These are phyloP conservation scores for Lycorma delicatula DNA, from an alignment of 1,140 invertebrate genomes.

Conservation along the genomic window DNA sequence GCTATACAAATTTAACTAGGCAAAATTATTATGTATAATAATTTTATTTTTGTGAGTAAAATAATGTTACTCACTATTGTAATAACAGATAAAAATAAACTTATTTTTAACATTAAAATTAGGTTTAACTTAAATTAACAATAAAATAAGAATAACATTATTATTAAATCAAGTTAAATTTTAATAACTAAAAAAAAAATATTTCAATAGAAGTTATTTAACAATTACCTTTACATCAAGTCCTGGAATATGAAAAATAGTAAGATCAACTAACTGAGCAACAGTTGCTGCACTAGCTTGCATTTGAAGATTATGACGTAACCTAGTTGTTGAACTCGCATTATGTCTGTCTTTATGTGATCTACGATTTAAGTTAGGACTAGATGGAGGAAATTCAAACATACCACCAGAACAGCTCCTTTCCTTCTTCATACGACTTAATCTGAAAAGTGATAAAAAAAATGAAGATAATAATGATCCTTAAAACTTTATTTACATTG, in stretches of 20 bases:
- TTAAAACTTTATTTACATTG: too few species aligned
- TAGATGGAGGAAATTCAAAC: conserved; percentile 50
- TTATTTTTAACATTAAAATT: too few species aligned
- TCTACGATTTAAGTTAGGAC: conserved; percentile 43
- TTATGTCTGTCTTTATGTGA: conserved; percentile 41
- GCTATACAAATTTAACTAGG: too few species aligned
- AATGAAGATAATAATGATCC: too few species aligned
- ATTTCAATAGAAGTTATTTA: not conserved
- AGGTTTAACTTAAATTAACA: not conserved
- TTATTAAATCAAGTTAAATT: conserved; percentile 5
- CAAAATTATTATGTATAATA: too few species aligned
- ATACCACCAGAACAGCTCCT: conserved; percentile 59
- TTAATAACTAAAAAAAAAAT: not conserved
- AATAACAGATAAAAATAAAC: too few species aligned
- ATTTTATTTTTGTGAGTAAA: too few species aligned
- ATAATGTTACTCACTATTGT: too few species aligned
- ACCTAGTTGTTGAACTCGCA: conserved; percentile 39
- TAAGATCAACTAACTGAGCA: conserved; percentile 62
- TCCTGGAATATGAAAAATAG: conserved; percentile 90
- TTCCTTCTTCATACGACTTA: conserved; percentile 56
- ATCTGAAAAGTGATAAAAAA: conserved; percentile 29
- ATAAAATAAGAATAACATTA: conserved; percentile 7
- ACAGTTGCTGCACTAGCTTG: conserved; percentile 31
- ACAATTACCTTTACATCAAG: conserved; percentile 81
- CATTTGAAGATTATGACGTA: conserved; percentile 37